These are phyloP conservation scores for Drosophila littoralis DNA, from an alignment of 1,140 invertebrate genomes.

Conservation along the genomic window DNA sequence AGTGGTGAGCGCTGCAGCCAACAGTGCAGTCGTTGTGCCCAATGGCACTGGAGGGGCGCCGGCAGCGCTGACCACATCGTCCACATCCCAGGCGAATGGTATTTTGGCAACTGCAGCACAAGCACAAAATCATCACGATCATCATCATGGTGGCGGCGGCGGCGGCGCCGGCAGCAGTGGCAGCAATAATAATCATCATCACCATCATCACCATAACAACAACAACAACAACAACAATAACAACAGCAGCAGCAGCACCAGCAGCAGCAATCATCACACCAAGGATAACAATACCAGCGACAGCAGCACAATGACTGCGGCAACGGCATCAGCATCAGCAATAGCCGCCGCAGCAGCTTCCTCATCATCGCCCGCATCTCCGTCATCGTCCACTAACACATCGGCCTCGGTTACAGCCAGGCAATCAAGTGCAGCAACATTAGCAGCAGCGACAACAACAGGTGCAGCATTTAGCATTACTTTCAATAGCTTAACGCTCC, in stretches of 20 bases:
- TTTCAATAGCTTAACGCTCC: neutral
- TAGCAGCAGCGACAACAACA: constrained; percentile 54
- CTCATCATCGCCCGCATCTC: constrained; percentile 28
- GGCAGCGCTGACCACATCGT: constrained; percentile 32
- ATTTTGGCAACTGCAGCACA: constrained; percentile 60
- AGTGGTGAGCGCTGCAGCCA: constrained; percentile 15
- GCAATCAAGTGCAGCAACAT: constrained; percentile 44
- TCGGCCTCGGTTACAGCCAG: constrained; percentile 32
- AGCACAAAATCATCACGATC: constrained; percentile 76
- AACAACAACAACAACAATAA: constrained; percentile 32
- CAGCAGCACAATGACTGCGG: constrained; percentile 35
- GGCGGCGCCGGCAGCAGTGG: constrained; percentile 52
- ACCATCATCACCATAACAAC: constrained; percentile 60
- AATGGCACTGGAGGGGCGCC: constrained; percentile 40
- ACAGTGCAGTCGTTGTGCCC: constrained; percentile 32
- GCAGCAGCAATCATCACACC: constrained; percentile 30
- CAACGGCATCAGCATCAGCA: constrained; percentile 21
- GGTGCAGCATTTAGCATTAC: constrained; percentile 43
- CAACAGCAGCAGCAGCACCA: constrained; percentile 32
- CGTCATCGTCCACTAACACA: constrained; percentile 35
- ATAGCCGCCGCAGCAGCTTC: constrained; percentile 17
- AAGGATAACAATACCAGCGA: constrained; percentile 46
- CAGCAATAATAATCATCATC: constrained; percentile 65
- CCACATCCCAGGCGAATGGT: constrained; percentile 57
- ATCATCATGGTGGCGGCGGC: constrained; percentile 64